These are phyloP conservation scores for Enteromius thamalakanensis DNA, from an alignment of 2,797 vertebrate genomes.

Conservation along the genomic window DNA sequence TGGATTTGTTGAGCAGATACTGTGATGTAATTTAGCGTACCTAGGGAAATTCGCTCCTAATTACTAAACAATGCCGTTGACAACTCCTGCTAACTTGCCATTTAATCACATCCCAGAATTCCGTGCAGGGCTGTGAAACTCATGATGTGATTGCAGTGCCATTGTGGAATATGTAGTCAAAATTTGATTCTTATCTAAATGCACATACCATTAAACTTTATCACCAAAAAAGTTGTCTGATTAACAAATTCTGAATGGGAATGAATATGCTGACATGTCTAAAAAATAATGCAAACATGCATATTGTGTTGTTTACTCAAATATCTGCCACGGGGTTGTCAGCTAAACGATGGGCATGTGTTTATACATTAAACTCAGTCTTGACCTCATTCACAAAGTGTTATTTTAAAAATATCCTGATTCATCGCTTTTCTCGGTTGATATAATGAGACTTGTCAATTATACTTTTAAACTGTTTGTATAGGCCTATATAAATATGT, in stretches of 20 bases:
- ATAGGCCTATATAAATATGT: too few relatives aligned
- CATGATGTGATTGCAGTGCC: neutral
- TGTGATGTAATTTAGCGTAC: constrained; percentile 43
- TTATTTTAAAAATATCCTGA: constrained; percentile 25
- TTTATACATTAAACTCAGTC: constrained; percentile 30
- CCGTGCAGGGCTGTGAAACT: neutral
- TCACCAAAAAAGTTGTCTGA: neutral
- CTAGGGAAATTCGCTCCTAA: constrained; percentile 29
- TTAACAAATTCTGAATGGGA: constrained; percentile 26
- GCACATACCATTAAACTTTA: neutral
- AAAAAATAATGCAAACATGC: constrained; percentile 4
- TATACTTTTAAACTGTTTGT: neutral
- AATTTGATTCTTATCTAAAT: constrained; percentile 16
- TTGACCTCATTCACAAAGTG: constrained; percentile 36
- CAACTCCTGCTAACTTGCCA: neutral
- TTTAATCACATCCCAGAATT: constrained; percentile 18
- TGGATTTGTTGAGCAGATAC: constrained; percentile 49
- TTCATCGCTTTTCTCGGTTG: constrained; percentile 68
- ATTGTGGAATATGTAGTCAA: neutral
- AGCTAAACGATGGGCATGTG: constrained; percentile 2
- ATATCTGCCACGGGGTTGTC: constrained; percentile 6
- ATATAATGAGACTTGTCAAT: neutral
- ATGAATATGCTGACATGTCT: neutral
- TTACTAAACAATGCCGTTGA: neutral
- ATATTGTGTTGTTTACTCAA: constrained; percentile 36